These are phyloP conservation scores for Troides helena DNA, from an alignment of 2,888 invertebrate species.

Conservation along the genomic window DNA sequence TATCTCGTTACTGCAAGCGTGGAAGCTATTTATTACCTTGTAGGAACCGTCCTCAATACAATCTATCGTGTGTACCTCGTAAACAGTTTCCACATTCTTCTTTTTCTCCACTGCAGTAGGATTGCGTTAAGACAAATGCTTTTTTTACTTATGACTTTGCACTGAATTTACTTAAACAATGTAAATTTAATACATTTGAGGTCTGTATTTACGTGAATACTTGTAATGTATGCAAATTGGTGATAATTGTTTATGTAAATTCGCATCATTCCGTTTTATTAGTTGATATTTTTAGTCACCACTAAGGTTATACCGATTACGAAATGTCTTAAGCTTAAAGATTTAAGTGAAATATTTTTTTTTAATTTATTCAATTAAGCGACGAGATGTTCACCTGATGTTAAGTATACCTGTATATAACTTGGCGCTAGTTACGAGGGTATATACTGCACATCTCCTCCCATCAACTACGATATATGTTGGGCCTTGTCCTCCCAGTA, in stretches of 20 bases:
- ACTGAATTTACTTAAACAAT: not conserved
- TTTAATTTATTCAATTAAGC: too few species aligned
- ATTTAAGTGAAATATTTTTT: too few species aligned
- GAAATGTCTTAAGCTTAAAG: too few species aligned
- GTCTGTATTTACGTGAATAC: not conserved
- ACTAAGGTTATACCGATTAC: not conserved
- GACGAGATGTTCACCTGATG: too few species aligned
- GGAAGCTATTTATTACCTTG: slow-evolving; percentile 47
- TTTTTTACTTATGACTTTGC: not conserved
- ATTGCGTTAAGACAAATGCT: not conserved
- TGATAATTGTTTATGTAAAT: not conserved
- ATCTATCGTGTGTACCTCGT: slow-evolving; percentile 3
- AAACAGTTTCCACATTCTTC: not conserved
- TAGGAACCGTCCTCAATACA: slow-evolving; percentile 34
- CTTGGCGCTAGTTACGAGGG: too few species aligned
- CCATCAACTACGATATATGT: too few species aligned
- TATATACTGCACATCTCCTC: too few species aligned
- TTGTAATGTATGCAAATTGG: not conserved
- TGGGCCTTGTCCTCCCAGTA: too few species aligned
- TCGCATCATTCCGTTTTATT: not conserved
- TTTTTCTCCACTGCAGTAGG: not conserved
- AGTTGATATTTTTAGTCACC: not conserved
- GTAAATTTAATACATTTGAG: not conserved
- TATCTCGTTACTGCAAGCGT: slow-evolving; percentile 47
- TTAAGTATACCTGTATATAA: too few species aligned